These are phyloP conservation scores for Polypedilum pembai DNA, from an alignment of 1,140 invertebrate genomes.

Conservation along the genomic window DNA sequence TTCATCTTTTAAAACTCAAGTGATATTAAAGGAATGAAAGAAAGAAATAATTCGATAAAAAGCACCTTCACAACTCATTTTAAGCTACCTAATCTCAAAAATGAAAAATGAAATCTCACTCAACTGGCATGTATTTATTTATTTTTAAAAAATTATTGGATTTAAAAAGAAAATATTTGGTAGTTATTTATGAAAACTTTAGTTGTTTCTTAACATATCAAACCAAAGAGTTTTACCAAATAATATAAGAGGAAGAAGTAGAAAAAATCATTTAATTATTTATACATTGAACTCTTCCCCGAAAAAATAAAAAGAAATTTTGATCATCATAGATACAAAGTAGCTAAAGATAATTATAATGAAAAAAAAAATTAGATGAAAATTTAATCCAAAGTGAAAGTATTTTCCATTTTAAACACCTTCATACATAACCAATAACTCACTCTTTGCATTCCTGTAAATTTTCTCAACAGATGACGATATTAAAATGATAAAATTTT, in stretches of 20 bases:
- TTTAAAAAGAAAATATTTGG: background rate
- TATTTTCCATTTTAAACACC: background rate
- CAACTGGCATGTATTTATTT: too few species aligned
- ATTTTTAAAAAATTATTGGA: too few species aligned
- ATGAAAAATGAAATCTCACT: too few species aligned
- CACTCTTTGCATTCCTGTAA: background rate
- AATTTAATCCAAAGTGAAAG: background rate
- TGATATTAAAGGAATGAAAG: background rate
- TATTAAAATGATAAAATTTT: background rate
- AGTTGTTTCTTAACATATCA: constrained; percentile 3
- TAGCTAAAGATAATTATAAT: background rate
- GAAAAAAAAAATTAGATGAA: background rate
- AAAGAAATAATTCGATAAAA: background rate
- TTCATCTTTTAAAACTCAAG: background rate
- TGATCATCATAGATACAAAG: background rate
- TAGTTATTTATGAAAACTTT: background rate
- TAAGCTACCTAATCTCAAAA: background rate
- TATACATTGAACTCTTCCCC: too few species aligned
- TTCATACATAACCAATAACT: too few species aligned
- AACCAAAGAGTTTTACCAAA: background rate
- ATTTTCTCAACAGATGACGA: background rate
- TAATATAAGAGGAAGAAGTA: background rate
- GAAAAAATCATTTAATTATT: too few species aligned
- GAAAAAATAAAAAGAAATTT: too few species aligned
- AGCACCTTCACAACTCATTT: background rate